Percentiles rank a stretch among this genome's conserved stretches.
These are phyloP conservation scores for Cryptus armator DNA, from an alignment of 2,888 invertebrate genomes.

Conservation along the genomic window DNA sequence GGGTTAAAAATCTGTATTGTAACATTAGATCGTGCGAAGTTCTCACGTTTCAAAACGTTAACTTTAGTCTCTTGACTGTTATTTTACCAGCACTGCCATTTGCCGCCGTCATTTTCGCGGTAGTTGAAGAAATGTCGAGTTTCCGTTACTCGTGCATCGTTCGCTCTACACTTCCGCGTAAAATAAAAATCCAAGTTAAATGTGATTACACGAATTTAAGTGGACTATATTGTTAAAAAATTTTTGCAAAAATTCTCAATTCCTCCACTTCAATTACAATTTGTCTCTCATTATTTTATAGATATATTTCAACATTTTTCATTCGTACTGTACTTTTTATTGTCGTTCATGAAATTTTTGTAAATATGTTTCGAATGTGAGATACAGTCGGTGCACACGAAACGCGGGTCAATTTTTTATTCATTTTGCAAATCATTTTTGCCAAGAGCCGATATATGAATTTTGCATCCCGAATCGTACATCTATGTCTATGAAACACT, in stretches of 20 bases:
- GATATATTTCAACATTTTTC: constrained; percentile 23
- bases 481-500: not conserved
- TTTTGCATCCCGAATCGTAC: not conserved
- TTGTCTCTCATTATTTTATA: not conserved
- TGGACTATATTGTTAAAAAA: constrained; percentile 22
- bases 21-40: too few relatives aligned
- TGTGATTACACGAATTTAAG: constrained; percentile 50
- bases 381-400: constrained; percentile 1
- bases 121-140: constrained; percentile 47
- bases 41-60: not conserved
- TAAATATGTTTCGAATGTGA: constrained; percentile 56
- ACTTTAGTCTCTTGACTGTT: constrained; percentile 46
- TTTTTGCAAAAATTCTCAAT: not conserved
- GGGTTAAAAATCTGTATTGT: too few relatives aligned
- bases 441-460: not conserved
- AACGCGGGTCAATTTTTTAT: constrained; percentile 47
- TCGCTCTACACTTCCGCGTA: constrained; percentile 43
- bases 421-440: constrained; percentile 26
- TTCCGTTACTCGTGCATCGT: constrained; percentile 47
- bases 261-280: not conserved
- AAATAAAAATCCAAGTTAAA: constrained; percentile 47
- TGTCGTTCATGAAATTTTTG: constrained; percentile 55
- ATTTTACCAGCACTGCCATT: constrained; percentile 71
- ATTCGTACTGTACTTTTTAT: constrained; percentile 32
- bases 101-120: constrained; percentile 63